Evolutionary conservation across 2,797 vertebrate species (phyloP), one percentile per base, ranked within the genome.

Genomic region (Phataginus tetradactyla): DNA sequence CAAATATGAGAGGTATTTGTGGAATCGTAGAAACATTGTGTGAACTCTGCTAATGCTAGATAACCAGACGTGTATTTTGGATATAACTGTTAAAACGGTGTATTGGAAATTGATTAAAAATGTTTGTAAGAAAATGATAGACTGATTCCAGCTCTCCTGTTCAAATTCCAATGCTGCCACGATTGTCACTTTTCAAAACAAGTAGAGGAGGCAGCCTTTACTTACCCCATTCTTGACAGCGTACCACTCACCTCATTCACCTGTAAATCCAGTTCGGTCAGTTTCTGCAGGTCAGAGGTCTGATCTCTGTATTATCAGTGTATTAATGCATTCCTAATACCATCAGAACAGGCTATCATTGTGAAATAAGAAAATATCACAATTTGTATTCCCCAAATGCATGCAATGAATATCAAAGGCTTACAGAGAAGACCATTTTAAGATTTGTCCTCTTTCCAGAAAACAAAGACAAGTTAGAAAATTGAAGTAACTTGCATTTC

Each of bases 381-480:
- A 49, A 51, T 83, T 92, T 72, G 57, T 83, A 88, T 86, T 84
- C 2, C 27, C 55, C 18, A 85, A 21, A 68, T 91, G 6, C 25
- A 17, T 61, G 57, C 49, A 79, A 61, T 84, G 72, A 89, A 80
- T 69, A 68, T 86, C n/a, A 78, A 95, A 32, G 20, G 7, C 11
- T 77, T 90, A 39, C 2, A 91, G 71, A 83, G 64, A 86, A 69
- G 20, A 77, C 0, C 15, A 66, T 86, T 86, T 92, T 92, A 90
- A 86, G 20, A 29, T 69, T 72, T 59, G 64, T 39, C 6, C 7
- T 64, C 61, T 74, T 96, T 94, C 37, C 12, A 78, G 63, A 88
- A 95, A 66, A 92, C 72, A 94, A 94, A 86, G 29, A 55, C 10
- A 75, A 23, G 32, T 83, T 89, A 68, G 49, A 94, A 92, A 85